Evolutionary conservation across 2,797 vertebrate species (phyloP).

Genomic region (Sylvilagus floridanus): DNA sequence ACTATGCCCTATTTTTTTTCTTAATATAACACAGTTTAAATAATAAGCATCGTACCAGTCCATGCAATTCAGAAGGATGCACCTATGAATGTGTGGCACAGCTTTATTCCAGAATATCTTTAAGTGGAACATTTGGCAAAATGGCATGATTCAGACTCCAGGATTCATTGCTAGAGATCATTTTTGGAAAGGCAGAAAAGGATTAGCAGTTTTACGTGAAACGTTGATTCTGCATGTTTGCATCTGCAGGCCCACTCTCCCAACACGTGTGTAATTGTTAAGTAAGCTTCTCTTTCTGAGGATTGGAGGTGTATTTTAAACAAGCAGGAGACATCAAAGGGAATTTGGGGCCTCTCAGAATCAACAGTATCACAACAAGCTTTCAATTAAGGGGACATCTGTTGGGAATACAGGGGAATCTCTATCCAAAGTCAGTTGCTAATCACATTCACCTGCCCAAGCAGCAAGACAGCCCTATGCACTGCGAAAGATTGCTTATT

Average conservation of each 20-base stretch:
- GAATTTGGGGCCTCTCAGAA: constrained; percentile 63
- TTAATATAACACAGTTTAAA: background rate
- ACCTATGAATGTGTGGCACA: background rate
- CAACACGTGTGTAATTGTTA: background rate
- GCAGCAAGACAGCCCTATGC: background rate
- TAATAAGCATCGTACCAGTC: background rate
- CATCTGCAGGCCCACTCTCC: background rate
- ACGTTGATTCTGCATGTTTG: background rate
- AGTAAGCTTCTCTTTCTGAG: constrained; percentile 49
- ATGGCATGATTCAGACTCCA: constrained; percentile 2
- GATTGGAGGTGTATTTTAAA: constrained; percentile 61
- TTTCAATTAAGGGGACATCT: constrained; percentile 78
- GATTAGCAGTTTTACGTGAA: background rate
- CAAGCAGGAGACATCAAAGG: constrained; percentile 56
- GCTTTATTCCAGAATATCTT: background rate
- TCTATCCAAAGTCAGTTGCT: constrained; percentile 56
- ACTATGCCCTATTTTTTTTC: background rate
- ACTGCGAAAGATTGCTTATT: constrained; percentile 51
- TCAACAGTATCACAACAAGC: constrained; percentile 67
- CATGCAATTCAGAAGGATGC: background rate
- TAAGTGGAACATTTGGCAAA: constrained; percentile 40
- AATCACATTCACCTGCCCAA: constrained; percentile 72
- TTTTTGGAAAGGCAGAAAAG: background rate
- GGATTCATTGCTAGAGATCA: constrained; percentile 2
- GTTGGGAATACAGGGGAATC: constrained; percentile 70